Conservation (phyloP, 2,113 vertebrate genomes). For the Lethenteron reissneri region DNA sequence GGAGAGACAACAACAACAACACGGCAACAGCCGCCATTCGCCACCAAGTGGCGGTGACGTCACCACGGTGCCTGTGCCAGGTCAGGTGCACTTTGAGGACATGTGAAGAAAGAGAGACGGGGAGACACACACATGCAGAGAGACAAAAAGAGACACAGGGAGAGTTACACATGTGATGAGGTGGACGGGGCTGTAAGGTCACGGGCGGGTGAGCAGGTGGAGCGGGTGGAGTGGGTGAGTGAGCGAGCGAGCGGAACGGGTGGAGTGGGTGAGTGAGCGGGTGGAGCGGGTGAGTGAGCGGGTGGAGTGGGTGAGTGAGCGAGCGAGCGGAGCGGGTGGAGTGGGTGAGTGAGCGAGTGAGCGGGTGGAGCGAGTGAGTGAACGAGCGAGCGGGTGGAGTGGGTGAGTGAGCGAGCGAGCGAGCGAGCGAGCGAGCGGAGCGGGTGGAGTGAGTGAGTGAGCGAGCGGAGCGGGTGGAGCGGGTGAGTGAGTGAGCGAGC, state of each 20-base stretch:
- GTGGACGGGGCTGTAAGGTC: neutral
- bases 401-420: neutral
- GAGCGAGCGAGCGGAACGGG: neutral
- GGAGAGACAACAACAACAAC: neutral
- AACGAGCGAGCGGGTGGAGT: neutral
- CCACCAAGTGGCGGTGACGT: neutral
- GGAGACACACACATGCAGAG: neutral
- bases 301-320: neutral
- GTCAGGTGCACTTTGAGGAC: no score
- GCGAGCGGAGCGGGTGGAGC: neutral
- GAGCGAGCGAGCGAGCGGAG: no score
- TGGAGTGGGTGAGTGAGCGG: neutral
- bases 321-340: neutral
- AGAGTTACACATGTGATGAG: neutral
- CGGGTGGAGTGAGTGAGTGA: no score
- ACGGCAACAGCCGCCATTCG: neutral
- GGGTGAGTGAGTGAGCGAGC: neutral
- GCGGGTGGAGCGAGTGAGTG: neutral
- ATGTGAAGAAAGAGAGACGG: neutral
- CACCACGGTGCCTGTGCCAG: neutral
- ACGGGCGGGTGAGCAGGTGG: neutral
- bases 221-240: neutral
- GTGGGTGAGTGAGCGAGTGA: neutral
- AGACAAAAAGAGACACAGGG: neutral
- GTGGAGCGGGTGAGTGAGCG: no score